Conservation (phyloP, 2,113 vertebrate genomes). For the Paracanthobrama guichenoti region DNA sequence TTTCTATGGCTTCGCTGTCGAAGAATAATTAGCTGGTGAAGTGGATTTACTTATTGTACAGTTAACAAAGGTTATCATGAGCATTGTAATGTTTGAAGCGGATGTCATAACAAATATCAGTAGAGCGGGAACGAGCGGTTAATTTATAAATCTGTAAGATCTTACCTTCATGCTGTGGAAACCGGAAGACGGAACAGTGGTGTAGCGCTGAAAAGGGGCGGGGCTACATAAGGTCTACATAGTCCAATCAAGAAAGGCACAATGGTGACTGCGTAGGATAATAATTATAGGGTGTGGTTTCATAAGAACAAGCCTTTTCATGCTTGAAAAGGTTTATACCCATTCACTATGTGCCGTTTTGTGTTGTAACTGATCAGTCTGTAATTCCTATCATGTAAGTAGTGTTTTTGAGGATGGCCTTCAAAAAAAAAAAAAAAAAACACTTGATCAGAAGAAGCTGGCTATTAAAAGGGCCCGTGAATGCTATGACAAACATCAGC, state of each 20-base stretch:
- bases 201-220: too few relatives aligned
- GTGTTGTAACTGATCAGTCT: background rate
- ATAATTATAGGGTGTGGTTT: slow-evolving; percentile 16
- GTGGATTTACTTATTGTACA: too few relatives aligned
- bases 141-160: too few relatives aligned
- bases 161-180: too few relatives aligned
- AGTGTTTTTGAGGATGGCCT: background rate
- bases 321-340: background rate
- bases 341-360: background rate
- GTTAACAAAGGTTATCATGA: too few relatives aligned
- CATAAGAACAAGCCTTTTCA: background rate
- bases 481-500: slow-evolving; percentile 39
- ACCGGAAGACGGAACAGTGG: too few relatives aligned
- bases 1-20: too few relatives aligned
- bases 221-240: too few relatives aligned
- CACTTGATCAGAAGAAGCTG: background rate
- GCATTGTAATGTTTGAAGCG: too few relatives aligned
- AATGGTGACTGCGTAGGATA: background rate
- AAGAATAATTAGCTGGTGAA: too few relatives aligned
- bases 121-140: too few relatives aligned
- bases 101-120: too few relatives aligned
- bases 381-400: background rate
- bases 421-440: background rate
- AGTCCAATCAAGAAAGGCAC: background rate
- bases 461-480: slow-evolving; percentile 26